Percentiles rank a stretch among this genome's conserved stretches.
These are phyloP conservation scores for Paradisaea rubra DNA, from an alignment of 2,113 vertebrate species.

Conservation along the genomic window DNA sequence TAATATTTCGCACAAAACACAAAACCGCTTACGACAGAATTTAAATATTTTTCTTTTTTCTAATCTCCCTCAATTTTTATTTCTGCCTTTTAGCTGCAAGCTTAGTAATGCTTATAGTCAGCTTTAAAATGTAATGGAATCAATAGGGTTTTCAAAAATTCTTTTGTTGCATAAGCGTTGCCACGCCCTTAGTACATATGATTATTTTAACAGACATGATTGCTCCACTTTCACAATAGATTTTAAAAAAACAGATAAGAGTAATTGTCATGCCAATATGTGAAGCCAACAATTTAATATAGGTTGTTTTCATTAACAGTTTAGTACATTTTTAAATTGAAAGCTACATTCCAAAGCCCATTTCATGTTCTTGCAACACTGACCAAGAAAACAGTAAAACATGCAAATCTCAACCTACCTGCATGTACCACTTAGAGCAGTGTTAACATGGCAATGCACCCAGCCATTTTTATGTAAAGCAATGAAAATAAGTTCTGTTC, in stretches of 20 bases:
- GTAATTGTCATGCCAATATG: neutral
- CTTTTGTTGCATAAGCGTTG: constrained; percentile 76
- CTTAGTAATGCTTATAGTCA: constrained; percentile 49
- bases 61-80: constrained; percentile 48
- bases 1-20: constrained; percentile 57
- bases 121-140: constrained; percentile 56
- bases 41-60: constrained; percentile 72
- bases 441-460: constrained; percentile 69
- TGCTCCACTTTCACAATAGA: constrained; percentile 50
- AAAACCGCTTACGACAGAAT: constrained; percentile 65
- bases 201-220: constrained; percentile 63
- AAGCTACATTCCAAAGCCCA: constrained; percentile 50
- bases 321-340: constrained; percentile 33
- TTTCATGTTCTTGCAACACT: constrained; percentile 57
- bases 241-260: neutral
- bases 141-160: constrained; percentile 71
- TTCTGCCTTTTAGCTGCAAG: constrained; percentile 59
- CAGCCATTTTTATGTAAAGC: constrained; percentile 71
- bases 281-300: constrained; percentile 34
- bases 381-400: constrained; percentile 69
- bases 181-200: constrained; percentile 73
- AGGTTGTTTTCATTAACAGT: constrained; percentile 15
- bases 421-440: constrained; percentile 66
- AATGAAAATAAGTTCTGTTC: constrained; percentile 70
- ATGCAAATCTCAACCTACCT: constrained; percentile 83